Evolutionary conservation across 2,888 invertebrate species (phyloP), one percentile per base, ranked within the genome.

Genomic region (Nysson spinosus): DNA sequence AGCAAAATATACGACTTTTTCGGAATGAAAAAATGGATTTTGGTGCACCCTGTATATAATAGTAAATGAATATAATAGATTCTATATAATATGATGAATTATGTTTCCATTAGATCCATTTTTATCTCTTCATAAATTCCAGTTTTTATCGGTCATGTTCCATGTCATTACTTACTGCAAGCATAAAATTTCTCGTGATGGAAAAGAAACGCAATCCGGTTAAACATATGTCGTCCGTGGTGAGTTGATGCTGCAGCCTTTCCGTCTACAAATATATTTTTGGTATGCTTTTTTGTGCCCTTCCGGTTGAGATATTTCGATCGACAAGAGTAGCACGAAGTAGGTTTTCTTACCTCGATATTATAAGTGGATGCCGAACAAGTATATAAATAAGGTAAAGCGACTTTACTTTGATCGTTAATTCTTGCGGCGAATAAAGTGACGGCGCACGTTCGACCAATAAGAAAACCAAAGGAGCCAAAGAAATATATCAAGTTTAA

Each of bases 121-220:
- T n/a, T n/a, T n/a, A n/a, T n/a, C n/a, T n/a, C n/a, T n/a, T n/a
- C n/a, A n/a, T n/a, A n/a, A n/a, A n/a, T n/a, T n/a, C n/a, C n/a
- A n/a, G n/a, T n/a, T n/a, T n/a, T n/a, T n/a, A n/a, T n/a, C n/a
- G n/a, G n/a, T 4, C 9, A 14, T 35, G 7, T 11, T 32, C 34
- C 4, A n/a, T 4, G 50, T 40, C 30, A 16, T 40, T n/a, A 76
- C 88, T 88, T 83, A 91, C 91, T 37, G 90, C 89, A 3, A 91
- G 82, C 72, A 91, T 88, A 40, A 91, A 87, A 61, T 90, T 90
- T 1, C 91, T 88, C 51, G 89, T 90, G 1, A 91, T 89, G 5
- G 88, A 87, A 77, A 91, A 91, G 68, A 91, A 91, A 68, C 89
- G 88, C 14, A 90, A 83, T 1, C 91, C 91, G 1, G 89, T 90